Conservation (phyloP, 2,888 invertebrate species). For the Branchellion lobata region DNA sequence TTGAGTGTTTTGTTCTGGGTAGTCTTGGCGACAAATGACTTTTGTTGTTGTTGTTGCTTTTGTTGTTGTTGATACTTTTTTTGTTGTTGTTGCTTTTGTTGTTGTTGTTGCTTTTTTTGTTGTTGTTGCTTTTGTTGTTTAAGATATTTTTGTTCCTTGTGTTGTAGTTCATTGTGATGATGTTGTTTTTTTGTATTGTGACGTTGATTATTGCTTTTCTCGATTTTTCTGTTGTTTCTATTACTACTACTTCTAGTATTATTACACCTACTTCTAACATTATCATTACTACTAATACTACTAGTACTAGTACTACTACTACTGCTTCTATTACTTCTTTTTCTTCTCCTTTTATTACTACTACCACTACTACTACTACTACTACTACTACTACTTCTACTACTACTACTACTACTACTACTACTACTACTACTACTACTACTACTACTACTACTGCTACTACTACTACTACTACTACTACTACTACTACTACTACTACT, state of each 20-base stretch:
- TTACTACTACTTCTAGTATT: too few species aligned
- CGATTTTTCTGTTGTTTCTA: neutral
- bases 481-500: conserved; percentile 47
- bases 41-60: neutral
- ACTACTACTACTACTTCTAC: too few species aligned
- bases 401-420: conserved; percentile 11
- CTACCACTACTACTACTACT: too few species aligned
- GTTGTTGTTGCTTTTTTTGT: neutral
- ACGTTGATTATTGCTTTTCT: neutral
- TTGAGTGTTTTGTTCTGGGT: neutral
- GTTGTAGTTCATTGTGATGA: too few species aligned
- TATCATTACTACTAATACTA: too few species aligned
- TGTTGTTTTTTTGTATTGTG: neutral
- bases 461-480: conserved; percentile 28
- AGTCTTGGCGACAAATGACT: neutral
- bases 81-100: neutral
- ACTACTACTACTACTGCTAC: conserved; percentile 27
- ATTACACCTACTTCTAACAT: too few species aligned
- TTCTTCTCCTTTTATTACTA: too few species aligned
- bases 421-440: conserved; percentile 29
- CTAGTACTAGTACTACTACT: too few species aligned
- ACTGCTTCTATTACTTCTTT: too few species aligned
- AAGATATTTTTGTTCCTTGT: too few species aligned
- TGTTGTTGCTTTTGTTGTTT: neutral
- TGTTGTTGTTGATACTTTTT: neutral